Percentiles rank a stretch among this genome's conserved stretches.
phyloP scores from a whole-genome alignment of 2,113 vertebrate species.

The Bos javanicus region DNA sequence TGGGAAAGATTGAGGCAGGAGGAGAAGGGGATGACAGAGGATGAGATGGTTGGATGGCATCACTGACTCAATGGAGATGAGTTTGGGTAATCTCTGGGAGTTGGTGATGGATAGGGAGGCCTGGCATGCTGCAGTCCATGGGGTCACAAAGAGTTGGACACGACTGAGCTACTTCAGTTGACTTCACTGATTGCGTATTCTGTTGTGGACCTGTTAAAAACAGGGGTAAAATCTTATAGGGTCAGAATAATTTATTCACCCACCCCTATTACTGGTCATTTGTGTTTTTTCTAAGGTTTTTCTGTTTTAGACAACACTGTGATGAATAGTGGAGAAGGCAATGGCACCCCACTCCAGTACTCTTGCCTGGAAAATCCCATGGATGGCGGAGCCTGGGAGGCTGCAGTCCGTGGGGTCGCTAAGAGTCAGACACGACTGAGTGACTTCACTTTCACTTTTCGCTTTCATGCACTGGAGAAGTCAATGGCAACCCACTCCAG shows the following conservation, averaged over 20 bases:
- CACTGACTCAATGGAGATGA: not conserved
- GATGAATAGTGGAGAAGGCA: not conserved
- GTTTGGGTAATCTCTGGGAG: fast-evolving
- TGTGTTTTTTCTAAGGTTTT: not conserved
- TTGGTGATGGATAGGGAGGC: not conserved
- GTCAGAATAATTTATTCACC: not conserved
- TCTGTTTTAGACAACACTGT: not conserved
- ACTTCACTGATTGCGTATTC: not conserved
- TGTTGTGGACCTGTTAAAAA: not conserved
- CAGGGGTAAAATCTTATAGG: not conserved
- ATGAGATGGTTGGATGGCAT: not conserved
- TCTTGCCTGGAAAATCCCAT: too few species aligned
- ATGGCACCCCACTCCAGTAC: too few species aligned
- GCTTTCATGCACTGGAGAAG: too few species aligned
- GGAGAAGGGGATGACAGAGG: not conserved
- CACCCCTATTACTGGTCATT: not conserved
- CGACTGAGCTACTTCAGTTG: not conserved
- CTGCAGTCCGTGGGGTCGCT: too few species aligned
- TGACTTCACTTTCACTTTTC: too few species aligned
- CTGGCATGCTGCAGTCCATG: not conserved
- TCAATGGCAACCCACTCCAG: too few species aligned
- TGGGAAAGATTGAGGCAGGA: not conserved
- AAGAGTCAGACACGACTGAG: too few species aligned
- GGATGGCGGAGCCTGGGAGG: too few species aligned
- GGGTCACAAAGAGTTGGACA: not conserved